Evolutionary conservation across 2,113 vertebrate species (phyloP), one percentile per base, ranked within the genome.

Genomic region (Paedocypris sp.): DNA sequence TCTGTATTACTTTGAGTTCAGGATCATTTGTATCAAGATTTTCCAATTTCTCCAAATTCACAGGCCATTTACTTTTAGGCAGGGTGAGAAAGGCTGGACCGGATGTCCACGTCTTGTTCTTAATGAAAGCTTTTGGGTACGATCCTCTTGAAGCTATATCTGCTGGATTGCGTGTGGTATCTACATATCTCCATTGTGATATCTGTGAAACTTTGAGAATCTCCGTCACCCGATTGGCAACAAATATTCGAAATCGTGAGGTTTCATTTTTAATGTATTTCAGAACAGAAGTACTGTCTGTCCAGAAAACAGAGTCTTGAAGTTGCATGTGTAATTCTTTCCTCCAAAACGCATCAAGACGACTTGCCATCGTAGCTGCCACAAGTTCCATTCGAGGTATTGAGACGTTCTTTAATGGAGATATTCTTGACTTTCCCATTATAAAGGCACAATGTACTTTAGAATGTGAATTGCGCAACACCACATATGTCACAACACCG

Each of bases 191-290:
- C 60, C 47, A 43, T 12, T 62, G 35, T n/a, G 13, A 26, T 3
- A 15, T 13, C 4, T 61, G 23, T 15, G 49, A 67, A 2, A 12
- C 22, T 9, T 52, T 38, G 4, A 31, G 32, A n/a, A 61, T 61
- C 35, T 58, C 38, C 35, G 39, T 42, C 1, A 67, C 57, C 3
- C 8, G n/a, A 36, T 32, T 67, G 8, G 58, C 57, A 1, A 54
- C 48, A 54, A 67, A 62, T 11, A 49, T 45, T 13, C 18, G 4
- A 19, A 67, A 56, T n/a, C 41, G 16, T 8, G 64, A 50, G 2
- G 45, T 60, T 12, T 60, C 19, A 16, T 67, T 67, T 5, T 33
- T 45, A 1, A 67, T 50, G 8, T 60, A 67, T 8, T 60, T 67
- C 4, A 60, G 23, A 11, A 66, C 28, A 9, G 36, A 49, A 11